Evolutionary conservation across 2,113 vertebrate species (phyloP).

Genomic region (Tringa solitaria): DNA sequence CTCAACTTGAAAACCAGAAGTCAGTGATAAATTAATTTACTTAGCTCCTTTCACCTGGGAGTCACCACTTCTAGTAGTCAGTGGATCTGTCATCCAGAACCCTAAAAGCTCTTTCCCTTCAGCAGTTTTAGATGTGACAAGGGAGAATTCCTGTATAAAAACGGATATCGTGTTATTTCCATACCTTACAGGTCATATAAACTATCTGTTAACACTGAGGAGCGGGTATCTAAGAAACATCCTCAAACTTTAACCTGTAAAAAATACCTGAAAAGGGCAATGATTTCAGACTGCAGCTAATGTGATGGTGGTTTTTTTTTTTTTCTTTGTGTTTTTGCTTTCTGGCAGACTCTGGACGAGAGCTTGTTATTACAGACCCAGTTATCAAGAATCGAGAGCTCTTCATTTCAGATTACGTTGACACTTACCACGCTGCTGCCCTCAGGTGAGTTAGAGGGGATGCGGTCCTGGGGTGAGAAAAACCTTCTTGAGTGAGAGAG

Average conservation of each 20-base stretch:
- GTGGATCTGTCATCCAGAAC: not conserved
- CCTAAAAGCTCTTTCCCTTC: not conserved
- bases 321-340: not conserved
- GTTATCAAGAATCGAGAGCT: slow-evolving; percentile 98
- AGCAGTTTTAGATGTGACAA: not conserved
- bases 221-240: rapidly evolving
- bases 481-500: not conserved
- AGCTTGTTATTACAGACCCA: slow-evolving; percentile 96
- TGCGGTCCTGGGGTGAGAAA: not conserved
- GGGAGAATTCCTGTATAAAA: rapidly evolving
- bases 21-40: not conserved
- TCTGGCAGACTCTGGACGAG: slow-evolving; percentile 90
- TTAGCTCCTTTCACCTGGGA: not conserved
- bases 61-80: not conserved
- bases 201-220: not conserved
- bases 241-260: not conserved
- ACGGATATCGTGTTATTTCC: rapidly evolving
- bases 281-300: not conserved
- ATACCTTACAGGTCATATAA: rapidly evolving
- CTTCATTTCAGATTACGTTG: slow-evolving; percentile 98
- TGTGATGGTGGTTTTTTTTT: not conserved
- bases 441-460: slow-evolving; percentile 81
- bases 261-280: not conserved
- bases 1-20: not conserved
- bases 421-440: slow-evolving; percentile 97